A percentile compares a stretch with the other conserved stretches of the same genome.
phyloP scores from a whole-genome alignment of 2,888 invertebrate species.

The Hyles lineata region DNA sequence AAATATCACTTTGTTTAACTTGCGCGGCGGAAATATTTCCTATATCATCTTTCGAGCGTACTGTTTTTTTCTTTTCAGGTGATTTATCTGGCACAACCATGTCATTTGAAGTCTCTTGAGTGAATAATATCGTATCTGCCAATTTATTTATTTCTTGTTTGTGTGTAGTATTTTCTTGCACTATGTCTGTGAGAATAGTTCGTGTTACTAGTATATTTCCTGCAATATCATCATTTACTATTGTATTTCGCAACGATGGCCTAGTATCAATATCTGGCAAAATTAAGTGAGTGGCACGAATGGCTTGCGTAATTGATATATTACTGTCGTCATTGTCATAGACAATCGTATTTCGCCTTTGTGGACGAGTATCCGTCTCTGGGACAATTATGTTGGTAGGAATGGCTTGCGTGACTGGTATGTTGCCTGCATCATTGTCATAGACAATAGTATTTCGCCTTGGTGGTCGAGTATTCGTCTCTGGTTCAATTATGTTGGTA shows the following conservation, averaged over 20 bases:
- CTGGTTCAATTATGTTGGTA: conserved; percentile 40
- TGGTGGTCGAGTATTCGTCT: conserved; percentile 27
- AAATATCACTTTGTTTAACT: conserved; percentile 30
- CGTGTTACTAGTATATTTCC: background rate
- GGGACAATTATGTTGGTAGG: conserved; percentile 22
- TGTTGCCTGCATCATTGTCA: conserved; percentile 39
- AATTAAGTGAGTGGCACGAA: conserved; percentile 39
- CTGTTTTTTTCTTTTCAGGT: background rate
- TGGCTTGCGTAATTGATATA: conserved; percentile 44
- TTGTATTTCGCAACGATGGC: conserved; percentile 37
- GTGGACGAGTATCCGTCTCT: background rate
- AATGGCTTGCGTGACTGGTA: conserved; percentile 46
- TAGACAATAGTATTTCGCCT: conserved; percentile 27
- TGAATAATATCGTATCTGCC: background rate
- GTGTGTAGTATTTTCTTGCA: background rate
- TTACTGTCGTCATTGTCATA: conserved; percentile 42
- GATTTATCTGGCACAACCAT: background rate
- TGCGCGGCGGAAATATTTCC: background rate
- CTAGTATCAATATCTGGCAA: conserved; percentile 20
- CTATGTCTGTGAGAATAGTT: background rate
- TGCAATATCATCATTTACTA: conserved; percentile 37
- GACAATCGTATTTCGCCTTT: conserved; percentile 40
- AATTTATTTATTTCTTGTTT: background rate
- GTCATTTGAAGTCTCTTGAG: background rate
- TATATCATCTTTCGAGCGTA: background rate